Percentiles rank a stretch among this genome's conserved stretches.
These are phyloP conservation scores for Hesperia comma DNA, from an alignment of 2,888 invertebrate genomes.

Conservation along the genomic window DNA sequence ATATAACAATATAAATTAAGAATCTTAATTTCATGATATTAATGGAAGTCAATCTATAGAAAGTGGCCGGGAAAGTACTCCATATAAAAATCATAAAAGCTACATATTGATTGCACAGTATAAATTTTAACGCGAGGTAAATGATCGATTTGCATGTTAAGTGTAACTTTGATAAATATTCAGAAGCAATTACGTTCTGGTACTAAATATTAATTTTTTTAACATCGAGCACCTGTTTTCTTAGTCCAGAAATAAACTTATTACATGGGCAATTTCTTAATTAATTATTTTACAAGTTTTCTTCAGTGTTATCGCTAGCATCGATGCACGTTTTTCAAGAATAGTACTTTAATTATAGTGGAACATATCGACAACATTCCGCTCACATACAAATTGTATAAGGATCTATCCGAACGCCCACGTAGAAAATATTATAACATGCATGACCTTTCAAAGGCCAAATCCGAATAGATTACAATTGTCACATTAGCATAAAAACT, in stretches of 20 bases:
- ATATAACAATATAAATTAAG: too few species aligned
- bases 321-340: too few species aligned
- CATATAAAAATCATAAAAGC: conserved; percentile 1
- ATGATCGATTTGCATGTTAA: conserved; percentile 16
- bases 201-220: conserved; percentile 1
- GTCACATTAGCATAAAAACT: conserved; percentile 12
- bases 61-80: too few species aligned
- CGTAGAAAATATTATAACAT: conserved; percentile 3
- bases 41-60: too few species aligned
- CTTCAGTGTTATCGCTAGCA: neutral
- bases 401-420: conserved; percentile 3
- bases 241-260: neutral
- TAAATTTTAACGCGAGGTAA: conserved; percentile 11
- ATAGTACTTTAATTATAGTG: too few species aligned
- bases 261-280: neutral
- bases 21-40: too few species aligned
- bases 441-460: conserved; percentile 17
- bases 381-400: neutral
- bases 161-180: conserved; percentile 5
- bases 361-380: too few species aligned
- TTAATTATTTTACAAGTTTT: neutral
- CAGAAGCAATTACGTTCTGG: neutral
- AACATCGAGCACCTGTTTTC: neutral
- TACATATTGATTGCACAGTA: conserved; percentile 8
- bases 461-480: conserved; percentile 28